These are phyloP conservation scores for Phengaris alcon DNA, from an alignment of 2,888 invertebrate genomes.

Conservation along the genomic window DNA sequence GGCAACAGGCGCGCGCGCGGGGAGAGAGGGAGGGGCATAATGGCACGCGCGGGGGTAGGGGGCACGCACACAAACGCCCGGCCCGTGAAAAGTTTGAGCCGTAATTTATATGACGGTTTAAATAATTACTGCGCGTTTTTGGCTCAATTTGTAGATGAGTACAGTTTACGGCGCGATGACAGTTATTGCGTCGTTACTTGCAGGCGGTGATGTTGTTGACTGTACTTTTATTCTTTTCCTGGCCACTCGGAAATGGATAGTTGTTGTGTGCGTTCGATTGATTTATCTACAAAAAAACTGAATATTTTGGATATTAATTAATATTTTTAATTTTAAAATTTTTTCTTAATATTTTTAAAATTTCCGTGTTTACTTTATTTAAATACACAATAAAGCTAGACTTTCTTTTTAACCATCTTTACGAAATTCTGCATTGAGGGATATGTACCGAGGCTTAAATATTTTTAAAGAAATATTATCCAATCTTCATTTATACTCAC, in stretches of 20 bases:
- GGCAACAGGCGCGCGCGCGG: slow-evolving; percentile 51
- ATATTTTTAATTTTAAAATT: too few species aligned
- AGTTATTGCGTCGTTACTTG: slow-evolving; percentile 10
- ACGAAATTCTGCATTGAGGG: background rate
- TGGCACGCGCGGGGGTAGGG: slow-evolving; percentile 45
- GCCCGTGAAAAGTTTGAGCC: slow-evolving; percentile 75
- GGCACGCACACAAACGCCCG: slow-evolving; percentile 49
- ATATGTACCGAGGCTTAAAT: background rate
- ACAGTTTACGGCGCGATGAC: slow-evolving; percentile 51
- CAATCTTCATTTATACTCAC: background rate
- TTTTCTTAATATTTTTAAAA: too few species aligned
- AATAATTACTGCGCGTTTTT: slow-evolving; percentile 78
- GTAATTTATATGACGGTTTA: slow-evolving; percentile 80
- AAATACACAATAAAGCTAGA: background rate
- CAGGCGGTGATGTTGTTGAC: slow-evolving; percentile 34
- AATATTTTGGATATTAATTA: too few species aligned
- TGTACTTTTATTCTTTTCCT: background rate
- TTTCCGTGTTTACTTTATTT: too few species aligned
- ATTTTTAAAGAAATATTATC: background rate
- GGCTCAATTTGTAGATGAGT: slow-evolving; percentile 78
- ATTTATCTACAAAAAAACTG: too few species aligned
- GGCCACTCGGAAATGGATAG: background rate
- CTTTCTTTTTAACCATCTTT: background rate
- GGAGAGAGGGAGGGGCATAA: slow-evolving; percentile 34
- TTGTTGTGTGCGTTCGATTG: background rate